phyloP scores from a whole-genome alignment of 2,113 vertebrate species.

The Carassius auratus region DNA sequence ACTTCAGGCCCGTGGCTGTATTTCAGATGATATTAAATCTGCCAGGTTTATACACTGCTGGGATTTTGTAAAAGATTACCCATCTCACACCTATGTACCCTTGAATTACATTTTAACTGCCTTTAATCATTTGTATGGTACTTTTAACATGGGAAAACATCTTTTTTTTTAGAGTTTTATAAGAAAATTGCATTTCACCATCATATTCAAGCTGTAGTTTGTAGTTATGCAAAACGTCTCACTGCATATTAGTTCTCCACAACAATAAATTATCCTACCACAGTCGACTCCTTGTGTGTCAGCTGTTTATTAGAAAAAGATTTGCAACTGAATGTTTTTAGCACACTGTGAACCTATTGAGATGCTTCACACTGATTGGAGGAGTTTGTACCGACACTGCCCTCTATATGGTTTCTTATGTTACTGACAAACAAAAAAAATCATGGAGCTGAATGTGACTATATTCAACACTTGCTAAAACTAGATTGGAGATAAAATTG shows the following conservation, averaged over 20 bases:
- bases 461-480: neutral
- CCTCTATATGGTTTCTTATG: constrained; percentile 8
- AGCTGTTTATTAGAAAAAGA: constrained; percentile 24
- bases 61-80: neutral
- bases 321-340: neutral
- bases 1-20: constrained; percentile 14
- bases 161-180: neutral
- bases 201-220: neutral
- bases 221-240: neutral
- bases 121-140: neutral
- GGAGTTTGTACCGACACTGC: neutral
- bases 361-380: neutral
- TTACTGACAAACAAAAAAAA: neutral
- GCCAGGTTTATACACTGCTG: constrained; percentile 5
- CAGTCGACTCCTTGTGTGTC: constrained; percentile 2
- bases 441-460: neutral
- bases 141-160: neutral
- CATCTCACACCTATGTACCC: neutral
- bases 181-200: neutral
- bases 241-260: constrained; percentile 58
- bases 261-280: constrained; percentile 48
- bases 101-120: neutral
- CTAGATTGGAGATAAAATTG: neutral
- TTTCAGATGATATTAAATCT: neutral
- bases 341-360: neutral